Percentiles rank a stretch among this genome's conserved stretches.
phyloP scores from a whole-genome alignment of 2,113 vertebrate genomes.

The Dicrurus megarhynchus region DNA sequence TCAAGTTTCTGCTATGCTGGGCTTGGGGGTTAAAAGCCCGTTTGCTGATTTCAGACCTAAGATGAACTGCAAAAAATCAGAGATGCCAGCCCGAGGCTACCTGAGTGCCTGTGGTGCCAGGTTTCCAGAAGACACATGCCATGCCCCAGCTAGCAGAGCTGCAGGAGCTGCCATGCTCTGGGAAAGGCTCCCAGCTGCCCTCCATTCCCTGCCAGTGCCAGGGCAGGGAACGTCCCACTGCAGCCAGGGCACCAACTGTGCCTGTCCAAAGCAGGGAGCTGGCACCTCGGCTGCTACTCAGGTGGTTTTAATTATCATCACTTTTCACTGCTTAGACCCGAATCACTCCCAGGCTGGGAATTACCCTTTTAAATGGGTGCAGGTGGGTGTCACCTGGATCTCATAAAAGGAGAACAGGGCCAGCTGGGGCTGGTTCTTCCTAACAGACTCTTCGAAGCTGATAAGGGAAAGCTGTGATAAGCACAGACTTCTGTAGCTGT shows the following conservation, averaged over 20 bases:
- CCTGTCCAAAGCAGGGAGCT: accelerated
- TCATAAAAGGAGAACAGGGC: accelerated
- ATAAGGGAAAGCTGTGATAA: accelerated
- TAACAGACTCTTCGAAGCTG: accelerated
- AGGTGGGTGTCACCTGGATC: too few species aligned
- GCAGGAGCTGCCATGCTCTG: accelerated
- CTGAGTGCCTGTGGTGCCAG: accelerated
- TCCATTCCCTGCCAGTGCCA: too few species aligned
- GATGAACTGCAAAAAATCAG: neutral
- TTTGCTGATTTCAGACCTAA: neutral
- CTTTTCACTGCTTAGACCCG: neutral
- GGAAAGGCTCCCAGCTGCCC: neutral
- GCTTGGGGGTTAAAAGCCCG: neutral
- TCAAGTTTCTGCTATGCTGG: neutral
- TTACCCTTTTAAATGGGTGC: accelerated
- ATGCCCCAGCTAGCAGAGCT: neutral
- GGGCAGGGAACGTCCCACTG: accelerated
- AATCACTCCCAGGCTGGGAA: accelerated
- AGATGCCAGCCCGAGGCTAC: accelerated
- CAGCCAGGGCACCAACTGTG: too few species aligned
- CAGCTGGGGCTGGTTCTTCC: accelerated
- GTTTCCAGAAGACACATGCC: neutral
- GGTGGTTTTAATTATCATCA: accelerated
- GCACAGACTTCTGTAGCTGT: accelerated
- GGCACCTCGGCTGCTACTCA: neutral